Evolutionary conservation across 1,140 invertebrate genomes (phyloP), one percentile per base, ranked within the genome.

Genomic region (Rhagoletis pomonella): DNA sequence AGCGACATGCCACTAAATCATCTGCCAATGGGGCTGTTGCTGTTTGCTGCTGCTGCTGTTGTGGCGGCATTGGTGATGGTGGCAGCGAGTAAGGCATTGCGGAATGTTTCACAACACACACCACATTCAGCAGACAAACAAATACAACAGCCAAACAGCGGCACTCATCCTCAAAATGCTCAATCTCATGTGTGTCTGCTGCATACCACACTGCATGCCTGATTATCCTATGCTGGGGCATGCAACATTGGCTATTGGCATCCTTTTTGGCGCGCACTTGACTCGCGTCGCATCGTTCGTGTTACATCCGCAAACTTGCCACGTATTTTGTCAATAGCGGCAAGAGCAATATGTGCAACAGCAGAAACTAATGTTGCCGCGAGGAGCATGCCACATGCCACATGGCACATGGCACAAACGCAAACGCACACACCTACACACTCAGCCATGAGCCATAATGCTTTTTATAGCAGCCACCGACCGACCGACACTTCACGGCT

Each of bases 1-100:
- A 81, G 73, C 73, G 73, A 81, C 73, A 81, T 81, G 73, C 73
- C 73, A 81, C 73, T 81, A 81, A 81, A 81, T 81, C 73, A 81
- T 58, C 47, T 55, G 17, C 73, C 73, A 81, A 19, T 55, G 73
- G 73, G n/a, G 73, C 2, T 12, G 12, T 6, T 17, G 60, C 44
- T 19, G 39, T 4, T 4, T 12, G 12, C n/a, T 17, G 60, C 44
- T 19, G 39, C 6, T 4, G 64, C n/a, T 29, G 64, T 17, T 7
- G 64, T 67, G 64, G n/a, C 60, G n/a, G 17, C 17, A 7, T 14
- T 62, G 29, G 17, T 14, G 67, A 14, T 17, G 29, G 73, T 55
- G n/a, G 47, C n/a, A 9, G 42, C 44, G 14, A 50, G 47, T 29
- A 29, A 29, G 29, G 29, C 29, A 44, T 77, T 12, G 42, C 44